Base-by-base conservation (phyloP, 1,140 invertebrate genomes). In the Drosophila carrolli region DNA sequence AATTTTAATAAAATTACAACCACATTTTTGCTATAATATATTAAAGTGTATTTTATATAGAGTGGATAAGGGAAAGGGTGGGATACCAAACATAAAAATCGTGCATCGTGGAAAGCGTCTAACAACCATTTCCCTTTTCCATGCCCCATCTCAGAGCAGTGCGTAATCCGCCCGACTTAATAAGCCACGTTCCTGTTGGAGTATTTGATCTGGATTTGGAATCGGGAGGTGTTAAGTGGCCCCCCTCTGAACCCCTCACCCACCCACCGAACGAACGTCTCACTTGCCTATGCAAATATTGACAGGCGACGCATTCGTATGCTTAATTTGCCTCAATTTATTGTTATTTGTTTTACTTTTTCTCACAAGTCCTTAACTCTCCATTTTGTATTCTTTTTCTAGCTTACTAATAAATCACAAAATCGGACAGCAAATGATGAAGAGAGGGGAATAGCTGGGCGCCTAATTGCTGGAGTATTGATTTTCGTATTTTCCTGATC, bases 91-190 rank as follows among this genome's bases (percentile, higher is more conserved):
- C 51, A 72, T 51, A 27, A 50, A 46, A 60, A 53, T 23, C 68
- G 66, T 62, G 68, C 44, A 37, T 29, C 50, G 70, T 62, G 57
- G 19, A 62, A 60, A 55, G 16, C 38, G 53, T 16, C 54, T 13
- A 27, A 43, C 32, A 23, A 23, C 46, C 13, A 11, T 2, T 29
- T 40, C 2, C 32, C 11, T 11, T 8, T 4, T 32, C n/a, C n/a
- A 8, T 43, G n/a, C 0, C 5, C 19, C 2, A 23, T 10, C 9
- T 37, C 61, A 16, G 5, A 58, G 55, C 46, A 53, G 70, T 78
- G 81, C 73, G 67, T 85, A 85, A 85, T 81, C 81, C 81, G 60
- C 81, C 73, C 62, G 81, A 85, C 82, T 85, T 85, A 85, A 85
- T 85, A 85, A 85, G 81, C 81, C 81, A 85, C 81, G 81, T 73